Evolutionary conservation across 2,888 invertebrate species (phyloP), one percentile per base, ranked within the genome.

Genomic region (Melolontha melolontha): DNA sequence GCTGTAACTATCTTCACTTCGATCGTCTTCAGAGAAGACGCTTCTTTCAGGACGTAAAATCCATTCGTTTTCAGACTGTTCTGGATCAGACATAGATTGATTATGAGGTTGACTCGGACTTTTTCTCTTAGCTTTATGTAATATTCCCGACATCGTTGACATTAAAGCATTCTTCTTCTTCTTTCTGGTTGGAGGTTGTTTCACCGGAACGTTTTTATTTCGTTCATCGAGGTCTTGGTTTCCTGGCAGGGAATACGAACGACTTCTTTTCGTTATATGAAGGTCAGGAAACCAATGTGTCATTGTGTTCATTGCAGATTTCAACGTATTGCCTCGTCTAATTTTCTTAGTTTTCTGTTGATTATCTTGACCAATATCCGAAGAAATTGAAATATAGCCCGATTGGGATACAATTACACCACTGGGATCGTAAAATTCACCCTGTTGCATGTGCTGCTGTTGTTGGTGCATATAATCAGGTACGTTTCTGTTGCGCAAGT

Each of bases 91-190:
- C 59, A 92, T 78, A 0, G 92, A 92, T 75, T 90, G 90, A 10
- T 83, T 83, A 70, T 83, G 82, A 72, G 87, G 85, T 73, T 86
- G 85, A 34, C 85, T 83, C 77, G 86, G 86, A 34, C 88, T 87
- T 82, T 89, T 90, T 75, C 91, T 83, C 79, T 93, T 92, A 0
- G 94, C 94, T 84, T 94, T 95, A 81, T 94, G 93, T 74, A 95
- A 84, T 70, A 95, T 89, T 17, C 93, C 94, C 0, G 93, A 94
- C 83, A 95, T 91, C 0, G 94, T 94, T 0, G 93, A 91, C 0
- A 94, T 93, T 63, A 95, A 85, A 5, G 91, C 90, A 74, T 92
- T 91, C 79, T 93, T 93, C 81, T 93, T 93, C 83, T 92, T 93
- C 77, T 91, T 90, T 75, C 85, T 84, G 22, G 39, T 68, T 12